A percentile compares a stretch with the other conserved stretches of the same genome.
These are phyloP conservation scores for Melitaea athalia DNA, from an alignment of 2,888 invertebrate genomes.

Conservation along the genomic window DNA sequence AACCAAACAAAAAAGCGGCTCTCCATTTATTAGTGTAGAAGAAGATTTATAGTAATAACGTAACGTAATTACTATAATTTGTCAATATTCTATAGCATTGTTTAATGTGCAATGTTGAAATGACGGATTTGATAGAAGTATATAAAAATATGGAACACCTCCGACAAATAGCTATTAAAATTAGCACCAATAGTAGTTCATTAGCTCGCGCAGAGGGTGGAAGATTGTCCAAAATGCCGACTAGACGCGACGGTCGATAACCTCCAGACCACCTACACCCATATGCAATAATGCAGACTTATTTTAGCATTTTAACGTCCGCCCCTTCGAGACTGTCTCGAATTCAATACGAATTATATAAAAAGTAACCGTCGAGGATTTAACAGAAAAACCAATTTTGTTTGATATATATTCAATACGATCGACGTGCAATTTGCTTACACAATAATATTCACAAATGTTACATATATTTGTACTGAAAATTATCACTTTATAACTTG, in stretches of 20 bases:
- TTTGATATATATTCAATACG: background rate
- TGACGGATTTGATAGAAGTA: background rate
- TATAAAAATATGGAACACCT: background rate
- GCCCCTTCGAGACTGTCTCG: constrained; percentile 34
- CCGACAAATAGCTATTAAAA: background rate
- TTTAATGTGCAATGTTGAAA: background rate
- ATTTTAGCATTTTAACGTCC: constrained; percentile 45
- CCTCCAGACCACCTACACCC: constrained; percentile 56
- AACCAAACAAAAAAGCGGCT: too few relatives aligned
- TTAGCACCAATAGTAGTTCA: constrained; percentile 9
- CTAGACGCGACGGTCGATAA: constrained; percentile 72
- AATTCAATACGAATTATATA: constrained; percentile 31
- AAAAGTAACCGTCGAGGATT: background rate
- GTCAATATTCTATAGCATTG: too few relatives aligned
- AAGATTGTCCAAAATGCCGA: constrained; percentile 48
- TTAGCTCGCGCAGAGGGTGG: constrained; percentile 40
- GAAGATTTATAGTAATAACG: too few relatives aligned
- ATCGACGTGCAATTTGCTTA: background rate
- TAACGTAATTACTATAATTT: too few relatives aligned
- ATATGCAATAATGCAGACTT: constrained; percentile 57
- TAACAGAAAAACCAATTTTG: background rate
- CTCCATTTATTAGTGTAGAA: too few relatives aligned
- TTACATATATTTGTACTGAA: background rate
- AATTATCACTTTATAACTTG: background rate
- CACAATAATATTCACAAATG: background rate